Evolutionary conservation across 1,140 invertebrate species (phyloP).

Genomic region (Eciton burchellii): DNA sequence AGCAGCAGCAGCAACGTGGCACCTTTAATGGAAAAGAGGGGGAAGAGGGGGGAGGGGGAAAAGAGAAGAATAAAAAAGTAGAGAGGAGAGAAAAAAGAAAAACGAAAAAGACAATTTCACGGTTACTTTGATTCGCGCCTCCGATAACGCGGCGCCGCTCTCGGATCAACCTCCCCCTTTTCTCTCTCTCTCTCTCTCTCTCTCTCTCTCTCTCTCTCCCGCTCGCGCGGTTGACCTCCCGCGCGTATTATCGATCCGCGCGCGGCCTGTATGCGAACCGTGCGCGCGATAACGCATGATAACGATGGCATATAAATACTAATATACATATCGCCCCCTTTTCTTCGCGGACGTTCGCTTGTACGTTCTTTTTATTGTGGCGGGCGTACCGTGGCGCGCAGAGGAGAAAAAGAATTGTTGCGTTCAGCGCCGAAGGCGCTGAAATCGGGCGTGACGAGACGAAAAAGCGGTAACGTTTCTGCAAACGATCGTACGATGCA

Average conservation of each 20-base stretch:
- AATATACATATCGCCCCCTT: conserved; percentile 40
- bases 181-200: background rate
- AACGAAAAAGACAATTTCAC: conserved; percentile 9
- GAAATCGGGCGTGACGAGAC: conserved; percentile 13
- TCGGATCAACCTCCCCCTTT: conserved; percentile 1
- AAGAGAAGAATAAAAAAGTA: too few species aligned
- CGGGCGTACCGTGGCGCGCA: too few species aligned
- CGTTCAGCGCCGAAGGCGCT: background rate
- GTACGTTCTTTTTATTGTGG: conserved; percentile 13
- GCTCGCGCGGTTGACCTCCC: conserved; percentile 14
- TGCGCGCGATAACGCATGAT: conserved; percentile 48
- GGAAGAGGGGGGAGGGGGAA: too few species aligned
- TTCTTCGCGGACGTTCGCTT: conserved; percentile 12
- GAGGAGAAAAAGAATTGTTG: background rate
- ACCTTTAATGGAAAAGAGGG: conserved; percentile 66
- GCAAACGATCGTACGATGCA: background rate
- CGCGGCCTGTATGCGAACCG: background rate
- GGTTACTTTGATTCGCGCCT: conserved; percentile 39
- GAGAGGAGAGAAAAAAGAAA: too few species aligned
- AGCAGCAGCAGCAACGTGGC: background rate
- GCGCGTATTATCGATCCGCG: background rate
- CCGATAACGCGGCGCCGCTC: conserved; percentile 19
- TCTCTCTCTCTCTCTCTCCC: too few species aligned
- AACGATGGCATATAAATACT: conserved; percentile 58
- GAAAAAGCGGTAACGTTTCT: conserved; percentile 18